Conservation (phyloP, 2,113 vertebrate genomes). For the Macquaria australasica region DNA sequence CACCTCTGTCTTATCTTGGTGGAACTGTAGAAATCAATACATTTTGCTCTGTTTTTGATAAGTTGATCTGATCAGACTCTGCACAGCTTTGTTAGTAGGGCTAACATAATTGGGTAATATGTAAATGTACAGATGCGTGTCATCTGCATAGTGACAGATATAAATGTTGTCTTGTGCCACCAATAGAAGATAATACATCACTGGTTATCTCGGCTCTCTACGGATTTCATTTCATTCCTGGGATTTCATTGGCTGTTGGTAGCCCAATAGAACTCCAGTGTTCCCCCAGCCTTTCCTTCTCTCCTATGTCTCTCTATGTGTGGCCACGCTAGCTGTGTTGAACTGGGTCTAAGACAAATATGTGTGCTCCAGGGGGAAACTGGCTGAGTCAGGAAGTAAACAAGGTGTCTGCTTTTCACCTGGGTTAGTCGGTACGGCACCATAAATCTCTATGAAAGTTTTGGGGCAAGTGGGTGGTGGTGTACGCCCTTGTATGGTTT, state of each 20-base stretch:
- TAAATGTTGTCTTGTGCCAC: neutral
- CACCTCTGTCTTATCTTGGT: too few species aligned
- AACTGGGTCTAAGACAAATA: slow-evolving; percentile 48
- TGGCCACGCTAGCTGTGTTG: neutral
- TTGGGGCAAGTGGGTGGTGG: slow-evolving; percentile 40
- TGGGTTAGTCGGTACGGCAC: slow-evolving; percentile 16
- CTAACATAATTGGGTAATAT: neutral
- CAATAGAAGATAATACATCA: neutral
- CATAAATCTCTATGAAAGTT: slow-evolving; percentile 71
- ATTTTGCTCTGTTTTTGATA: neutral
- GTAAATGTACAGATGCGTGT: neutral
- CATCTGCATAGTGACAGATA: neutral
- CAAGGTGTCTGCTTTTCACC: slow-evolving; percentile 52
- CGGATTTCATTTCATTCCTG: neutral
- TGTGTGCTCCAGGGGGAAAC: slow-evolving; percentile 4
- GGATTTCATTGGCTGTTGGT: neutral
- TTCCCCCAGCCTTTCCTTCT: neutral
- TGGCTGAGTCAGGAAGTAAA: slow-evolving; percentile 69
- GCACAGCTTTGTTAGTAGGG: neutral
- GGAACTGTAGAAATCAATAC: neutral
- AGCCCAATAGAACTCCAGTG: neutral
- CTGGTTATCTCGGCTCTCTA: neutral
- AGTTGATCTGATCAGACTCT: neutral
- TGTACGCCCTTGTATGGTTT: neutral
- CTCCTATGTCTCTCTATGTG: neutral